Conservation (phyloP, 2,888 invertebrate species). For the Ormia ochracea region DNA sequence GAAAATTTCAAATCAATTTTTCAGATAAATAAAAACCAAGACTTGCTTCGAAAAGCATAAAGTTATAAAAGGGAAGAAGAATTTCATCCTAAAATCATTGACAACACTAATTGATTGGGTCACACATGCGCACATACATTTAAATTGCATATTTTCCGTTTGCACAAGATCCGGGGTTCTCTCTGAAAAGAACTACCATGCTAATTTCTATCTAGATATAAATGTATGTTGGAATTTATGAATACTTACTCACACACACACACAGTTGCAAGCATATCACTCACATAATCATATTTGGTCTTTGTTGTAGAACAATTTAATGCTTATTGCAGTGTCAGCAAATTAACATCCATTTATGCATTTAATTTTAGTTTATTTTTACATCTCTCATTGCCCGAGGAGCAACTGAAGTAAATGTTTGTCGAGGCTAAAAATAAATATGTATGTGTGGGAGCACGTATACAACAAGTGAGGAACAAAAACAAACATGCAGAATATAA, state of each 20-base stretch:
- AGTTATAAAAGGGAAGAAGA: too few relatives aligned
- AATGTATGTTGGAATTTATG: background rate
- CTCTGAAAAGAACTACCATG: too few relatives aligned
- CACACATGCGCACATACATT: background rate
- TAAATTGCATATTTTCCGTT: background rate
- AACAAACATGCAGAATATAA: background rate
- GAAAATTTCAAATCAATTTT: too few relatives aligned
- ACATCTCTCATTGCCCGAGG: slow-evolving; percentile 52
- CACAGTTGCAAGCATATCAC: background rate
- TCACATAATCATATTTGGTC: slow-evolving; percentile 12
- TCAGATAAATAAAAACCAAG: too few relatives aligned
- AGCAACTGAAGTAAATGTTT: slow-evolving; percentile 38
- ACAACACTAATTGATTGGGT: too few relatives aligned
- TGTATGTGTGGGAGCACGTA: background rate
- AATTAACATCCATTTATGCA: slow-evolving; percentile 61
- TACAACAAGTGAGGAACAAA: background rate
- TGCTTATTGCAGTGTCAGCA: slow-evolving; percentile 57
- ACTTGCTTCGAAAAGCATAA: too few relatives aligned
- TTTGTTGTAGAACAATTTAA: slow-evolving; percentile 28
- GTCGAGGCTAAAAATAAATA: slow-evolving; percentile 34
- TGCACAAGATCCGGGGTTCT: background rate
- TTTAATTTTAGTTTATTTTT: slow-evolving; percentile 33
- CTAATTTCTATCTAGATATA: too few relatives aligned
- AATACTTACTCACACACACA: background rate
- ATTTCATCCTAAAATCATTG: too few relatives aligned